phyloP scores from a whole-genome alignment of 2,113 vertebrate genomes.

The Rattus norvegicus region DNA sequence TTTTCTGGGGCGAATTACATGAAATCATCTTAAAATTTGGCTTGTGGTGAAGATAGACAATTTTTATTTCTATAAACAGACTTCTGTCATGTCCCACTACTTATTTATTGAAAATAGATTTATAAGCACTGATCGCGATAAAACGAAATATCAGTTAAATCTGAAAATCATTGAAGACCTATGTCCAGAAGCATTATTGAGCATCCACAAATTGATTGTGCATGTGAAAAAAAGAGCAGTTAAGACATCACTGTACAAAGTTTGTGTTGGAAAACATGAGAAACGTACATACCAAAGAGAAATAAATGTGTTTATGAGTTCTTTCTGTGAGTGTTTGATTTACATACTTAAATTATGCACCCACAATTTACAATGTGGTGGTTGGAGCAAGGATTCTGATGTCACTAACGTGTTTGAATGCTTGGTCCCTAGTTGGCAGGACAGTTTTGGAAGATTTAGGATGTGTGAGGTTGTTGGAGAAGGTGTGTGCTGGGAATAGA shows the following conservation, averaged over 20 bases:
- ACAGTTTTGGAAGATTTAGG: neutral
- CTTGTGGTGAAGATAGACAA: neutral
- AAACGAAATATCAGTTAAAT: neutral
- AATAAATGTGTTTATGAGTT: too few species aligned
- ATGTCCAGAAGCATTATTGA: neutral
- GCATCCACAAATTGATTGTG: neutral
- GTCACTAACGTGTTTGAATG: neutral
- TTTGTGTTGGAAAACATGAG: neutral
- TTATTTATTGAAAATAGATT: neutral
- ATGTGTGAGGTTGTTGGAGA: neutral
- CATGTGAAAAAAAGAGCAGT: neutral
- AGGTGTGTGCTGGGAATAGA: neutral
- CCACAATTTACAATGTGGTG: neutral
- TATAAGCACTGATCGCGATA: neutral
- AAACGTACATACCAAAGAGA: neutral
- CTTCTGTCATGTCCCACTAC: neutral
- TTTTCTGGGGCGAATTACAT: neutral
- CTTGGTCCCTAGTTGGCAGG: neutral
- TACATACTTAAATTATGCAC: neutral
- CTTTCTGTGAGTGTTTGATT: neutral
- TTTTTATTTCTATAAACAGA: neutral
- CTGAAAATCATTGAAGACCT: neutral
- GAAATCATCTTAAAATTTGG: neutral
- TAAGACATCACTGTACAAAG: neutral
- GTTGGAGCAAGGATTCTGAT: too few species aligned